Evolutionary conservation across 2,888 invertebrate genomes (phyloP), one percentile per base, ranked within the genome.

Genomic region (Caenorhabditis sp.): DNA sequence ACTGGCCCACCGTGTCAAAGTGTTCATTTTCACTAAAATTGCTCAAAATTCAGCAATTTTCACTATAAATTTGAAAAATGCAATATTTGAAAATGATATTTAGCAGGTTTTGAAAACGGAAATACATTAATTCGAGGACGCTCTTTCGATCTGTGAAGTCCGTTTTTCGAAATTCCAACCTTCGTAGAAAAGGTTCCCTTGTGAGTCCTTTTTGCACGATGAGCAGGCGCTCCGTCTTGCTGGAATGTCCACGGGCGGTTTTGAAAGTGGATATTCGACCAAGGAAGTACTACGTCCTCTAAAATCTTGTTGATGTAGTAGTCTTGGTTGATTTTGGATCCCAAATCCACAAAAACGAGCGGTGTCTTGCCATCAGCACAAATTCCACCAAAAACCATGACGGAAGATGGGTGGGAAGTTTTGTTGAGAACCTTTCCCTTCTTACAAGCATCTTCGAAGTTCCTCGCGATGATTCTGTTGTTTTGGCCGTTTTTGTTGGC

Each of bases 341-440:
- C 56, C 0, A 18, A 20, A 55, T 62, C 62, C 13, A 82, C 51
- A 40, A 76, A 81, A 47, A 78, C 56, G 6, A 82, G 72, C n/a
- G 77, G 71, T 2, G 71, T 56, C 47, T 82, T 78, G 0, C 72
- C 72, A 28, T 47, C 50, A 0, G 67, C 0, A n/a, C 67, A 71
- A 0, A 82, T 37, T 2, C 40, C 78, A 8, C 26, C 72, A 22
- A 64, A 82, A 55, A 69, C 80, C 80, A 80, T 80, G 11, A 80
- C 40, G 40, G 40, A 3, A 24, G 79, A 47, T 79, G 71, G 22
- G 65, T 51, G 13, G 47, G n/a, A n/a, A n/a, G n/a, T n/a, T 51
- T n/a, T 32, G 28, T 20, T 64, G 22, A 18, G 61, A 11, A 24
- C 47, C 35, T 74, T 61, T 61, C 35, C 58, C 64, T 40, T 50